A percentile compares a stretch with the other conserved stretches of the same genome.
These are phyloP conservation scores for Carpatolechia fugitivella DNA, from an alignment of 2,888 invertebrate genomes.

Conservation along the genomic window DNA sequence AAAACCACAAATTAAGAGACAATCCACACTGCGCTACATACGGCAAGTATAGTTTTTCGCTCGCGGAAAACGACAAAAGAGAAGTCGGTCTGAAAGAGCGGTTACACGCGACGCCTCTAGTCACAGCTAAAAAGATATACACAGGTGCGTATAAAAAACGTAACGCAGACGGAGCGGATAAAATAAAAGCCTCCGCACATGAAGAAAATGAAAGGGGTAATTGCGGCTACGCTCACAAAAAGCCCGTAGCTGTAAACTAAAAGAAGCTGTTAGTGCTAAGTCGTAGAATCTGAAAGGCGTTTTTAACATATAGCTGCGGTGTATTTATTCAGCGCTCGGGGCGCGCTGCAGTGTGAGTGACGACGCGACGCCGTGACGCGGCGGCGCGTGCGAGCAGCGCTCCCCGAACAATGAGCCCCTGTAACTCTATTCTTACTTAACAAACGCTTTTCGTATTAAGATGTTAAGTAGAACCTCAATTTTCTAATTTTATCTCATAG, in stretches of 20 bases:
- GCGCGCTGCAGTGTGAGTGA: background rate
- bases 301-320: conserved; percentile 28
- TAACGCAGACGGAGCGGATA: conserved; percentile 51
- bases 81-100: conserved; percentile 45
- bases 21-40: conserved; percentile 43
- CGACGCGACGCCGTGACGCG: background rate
- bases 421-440: background rate
- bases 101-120: conserved; percentile 38
- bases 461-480: conserved; percentile 1
- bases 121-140: conserved; percentile 55
- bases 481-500: background rate
- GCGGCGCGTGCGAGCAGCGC: too few species aligned
- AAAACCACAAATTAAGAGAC: conserved; percentile 55
- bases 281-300: conserved; percentile 47
- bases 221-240: conserved; percentile 59
- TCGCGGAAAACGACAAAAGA: conserved; percentile 25
- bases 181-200: conserved; percentile 61
- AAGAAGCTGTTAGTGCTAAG: conserved; percentile 58
- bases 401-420: conserved; percentile 5
- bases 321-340: conserved; percentile 39
- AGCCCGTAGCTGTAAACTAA: conserved; percentile 58
- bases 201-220: conserved; percentile 63
- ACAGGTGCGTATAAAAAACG: conserved; percentile 47
- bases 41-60: conserved; percentile 43
- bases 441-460: conserved; percentile 1